Evolutionary conservation across 2,797 vertebrate species (phyloP).

Genomic region (Lutjanus campechanus): DNA sequence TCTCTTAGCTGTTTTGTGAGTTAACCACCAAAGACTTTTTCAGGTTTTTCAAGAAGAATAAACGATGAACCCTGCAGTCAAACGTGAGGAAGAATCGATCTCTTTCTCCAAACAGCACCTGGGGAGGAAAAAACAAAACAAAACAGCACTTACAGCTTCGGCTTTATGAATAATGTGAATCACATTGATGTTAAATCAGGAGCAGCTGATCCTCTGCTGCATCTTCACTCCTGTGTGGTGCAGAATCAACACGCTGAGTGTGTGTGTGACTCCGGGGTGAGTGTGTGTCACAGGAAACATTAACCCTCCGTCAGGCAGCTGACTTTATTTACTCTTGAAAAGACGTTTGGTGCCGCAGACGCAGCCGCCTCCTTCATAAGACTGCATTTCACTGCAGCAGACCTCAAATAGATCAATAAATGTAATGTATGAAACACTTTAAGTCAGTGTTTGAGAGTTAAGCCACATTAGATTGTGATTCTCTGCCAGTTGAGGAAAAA

Average conservation of each 20-base stretch:
- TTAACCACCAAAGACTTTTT: too few relatives aligned
- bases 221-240: neutral
- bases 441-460: neutral
- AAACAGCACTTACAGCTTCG: conserved; percentile 8
- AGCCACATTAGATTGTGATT: neutral
- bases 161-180: conserved; percentile 46
- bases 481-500: neutral
- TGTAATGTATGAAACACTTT: neutral
- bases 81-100: conserved; percentile 31
- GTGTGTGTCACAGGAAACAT: neutral
- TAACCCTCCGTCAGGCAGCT: neutral
- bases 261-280: neutral
- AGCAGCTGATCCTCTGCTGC: conserved; percentile 13
- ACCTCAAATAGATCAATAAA: neutral
- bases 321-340: neutral
- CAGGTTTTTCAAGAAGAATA: neutral
- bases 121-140: neutral
- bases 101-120: conserved; percentile 3
- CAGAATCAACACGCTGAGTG: neutral
- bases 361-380: neutral
- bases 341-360: neutral
- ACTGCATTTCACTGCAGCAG: neutral
- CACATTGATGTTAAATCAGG: conserved; percentile 20
- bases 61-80: conserved; percentile 6
- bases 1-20: too few relatives aligned